These are phyloP conservation scores for Coracias cyanogaster DNA, from an alignment of 2,797 vertebrate genomes.

Conservation along the genomic window DNA sequence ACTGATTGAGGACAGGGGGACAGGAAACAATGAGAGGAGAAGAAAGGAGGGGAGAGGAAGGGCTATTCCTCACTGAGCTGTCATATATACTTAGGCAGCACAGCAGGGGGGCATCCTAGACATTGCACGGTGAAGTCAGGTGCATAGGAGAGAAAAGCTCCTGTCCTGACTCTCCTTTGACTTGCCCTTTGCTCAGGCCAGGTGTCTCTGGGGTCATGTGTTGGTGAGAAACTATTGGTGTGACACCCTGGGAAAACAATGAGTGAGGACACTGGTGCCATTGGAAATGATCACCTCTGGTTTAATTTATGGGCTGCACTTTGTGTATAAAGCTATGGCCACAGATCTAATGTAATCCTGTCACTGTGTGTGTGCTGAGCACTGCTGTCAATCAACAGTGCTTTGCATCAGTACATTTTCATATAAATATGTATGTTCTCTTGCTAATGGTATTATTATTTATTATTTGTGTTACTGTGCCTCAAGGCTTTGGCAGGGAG, in stretches of 20 bases:
- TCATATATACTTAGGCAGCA: not conserved
- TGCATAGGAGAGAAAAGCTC: not conserved
- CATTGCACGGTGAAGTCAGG: not conserved
- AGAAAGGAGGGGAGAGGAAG: not conserved
- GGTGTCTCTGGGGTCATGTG: not conserved
- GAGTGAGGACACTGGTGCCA: not conserved
- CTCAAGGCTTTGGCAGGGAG: not conserved
- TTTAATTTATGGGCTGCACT: not conserved
- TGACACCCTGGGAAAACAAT: not conserved
- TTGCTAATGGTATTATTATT: conserved; percentile 27
- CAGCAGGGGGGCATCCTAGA: not conserved
- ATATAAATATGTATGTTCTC: conserved; percentile 52
- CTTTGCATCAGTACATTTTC: conserved; percentile 35
- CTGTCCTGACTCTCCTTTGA: not conserved
- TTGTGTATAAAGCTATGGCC: not conserved
- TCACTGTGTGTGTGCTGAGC: not conserved
- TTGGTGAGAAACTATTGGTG: not conserved
- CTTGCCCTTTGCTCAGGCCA: not conserved
- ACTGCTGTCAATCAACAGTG: conserved; percentile 10
- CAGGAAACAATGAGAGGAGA: not conserved
- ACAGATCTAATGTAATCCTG: not conserved
- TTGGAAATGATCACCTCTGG: not conserved
- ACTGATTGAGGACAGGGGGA: not conserved
- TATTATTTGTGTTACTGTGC: conserved; percentile 27
- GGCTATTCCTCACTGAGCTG: not conserved